Evolutionary conservation across 2,113 vertebrate species (phyloP).

Genomic region (Poeciliopsis prolifica): DNA sequence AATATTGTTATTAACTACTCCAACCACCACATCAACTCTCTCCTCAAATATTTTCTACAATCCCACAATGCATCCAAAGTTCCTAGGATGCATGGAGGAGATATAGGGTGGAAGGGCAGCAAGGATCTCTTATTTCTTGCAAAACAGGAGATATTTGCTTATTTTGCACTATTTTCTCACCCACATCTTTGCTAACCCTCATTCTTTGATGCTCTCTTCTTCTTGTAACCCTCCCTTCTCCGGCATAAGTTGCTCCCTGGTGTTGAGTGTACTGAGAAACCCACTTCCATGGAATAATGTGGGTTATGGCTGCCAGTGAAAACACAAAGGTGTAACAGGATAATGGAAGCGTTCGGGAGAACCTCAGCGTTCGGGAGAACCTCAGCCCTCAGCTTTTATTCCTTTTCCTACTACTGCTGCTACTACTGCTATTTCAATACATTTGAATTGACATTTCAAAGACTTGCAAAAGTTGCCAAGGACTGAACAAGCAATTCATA

Average conservation of each 20-base stretch:
- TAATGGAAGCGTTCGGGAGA: constrained; percentile 59
- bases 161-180: constrained; percentile 7
- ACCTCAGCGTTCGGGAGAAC: constrained; percentile 49
- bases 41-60: neutral
- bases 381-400: constrained; percentile 24
- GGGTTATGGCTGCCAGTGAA: constrained; percentile 60
- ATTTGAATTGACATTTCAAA: constrained; percentile 11
- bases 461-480: neutral
- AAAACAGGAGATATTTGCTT: constrained; percentile 8
- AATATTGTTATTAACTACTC: neutral
- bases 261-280: constrained; percentile 45
- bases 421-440: neutral
- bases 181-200: constrained; percentile 30
- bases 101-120: neutral
- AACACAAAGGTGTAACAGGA: constrained; percentile 70
- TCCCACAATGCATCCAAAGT: neutral
- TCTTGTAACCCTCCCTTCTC: constrained; percentile 39
- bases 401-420: constrained; percentile 6
- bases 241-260: constrained; percentile 49
- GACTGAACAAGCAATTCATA: neutral
- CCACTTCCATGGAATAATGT: constrained; percentile 47
- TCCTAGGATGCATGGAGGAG: neutral
- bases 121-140: constrained; percentile 3
- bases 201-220: constrained; percentile 51
- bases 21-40: neutral